Evolutionary conservation across 2,888 invertebrate species (phyloP), one percentile per base, ranked within the genome.

Genomic region (Loripinus fragilis): DNA sequence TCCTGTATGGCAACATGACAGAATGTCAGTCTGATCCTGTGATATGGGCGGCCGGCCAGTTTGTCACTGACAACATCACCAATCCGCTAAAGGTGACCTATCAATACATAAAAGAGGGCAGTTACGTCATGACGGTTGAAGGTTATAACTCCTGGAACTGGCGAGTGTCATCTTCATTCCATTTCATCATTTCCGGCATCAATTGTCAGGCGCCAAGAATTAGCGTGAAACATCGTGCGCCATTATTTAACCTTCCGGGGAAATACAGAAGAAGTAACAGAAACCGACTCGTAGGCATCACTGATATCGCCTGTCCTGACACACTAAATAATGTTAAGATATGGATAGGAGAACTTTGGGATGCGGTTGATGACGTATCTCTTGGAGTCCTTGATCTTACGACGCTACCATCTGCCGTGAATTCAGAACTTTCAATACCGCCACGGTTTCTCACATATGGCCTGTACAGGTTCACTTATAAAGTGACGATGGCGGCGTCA

Each of bases 391-490:
- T 87, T 15, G 80, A 85, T 38, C 38, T 88, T 28, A 64, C 72
- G 10, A 74, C 23, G 33, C 50, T 73, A 35, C 67, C 10, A 20
- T 76, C 76, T 76, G 72, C 41, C 74, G 87, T 15, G 2, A 79
- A 84, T 17, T 66, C 84, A 10, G 88, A 88, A 67, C 80, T 92
- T 25, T 82, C 83, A 15, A 41, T 94, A 0, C 88, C 88, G 2
- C 85, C 89, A 1, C 85, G 85, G 20, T 90, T 87, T 42, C 83
- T 94, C 2, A 79, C 82, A 3, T 89, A 89, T 55, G 94, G 93
- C 5, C 76, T 92, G n/a, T 94, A 93, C 87, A 89, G 87, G 67
- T 78, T 93, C 38, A 81, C 78, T 5, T 93, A 91, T 82, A 89
- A 76, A 5, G 90, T 81, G 0, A 77, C 72, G 2, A 81, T 81